Percentiles rank a stretch among this genome's conserved stretches.
Conservation (phyloP, 2,888 invertebrate genomes). For the Carterocephalus palaemon region DNA sequence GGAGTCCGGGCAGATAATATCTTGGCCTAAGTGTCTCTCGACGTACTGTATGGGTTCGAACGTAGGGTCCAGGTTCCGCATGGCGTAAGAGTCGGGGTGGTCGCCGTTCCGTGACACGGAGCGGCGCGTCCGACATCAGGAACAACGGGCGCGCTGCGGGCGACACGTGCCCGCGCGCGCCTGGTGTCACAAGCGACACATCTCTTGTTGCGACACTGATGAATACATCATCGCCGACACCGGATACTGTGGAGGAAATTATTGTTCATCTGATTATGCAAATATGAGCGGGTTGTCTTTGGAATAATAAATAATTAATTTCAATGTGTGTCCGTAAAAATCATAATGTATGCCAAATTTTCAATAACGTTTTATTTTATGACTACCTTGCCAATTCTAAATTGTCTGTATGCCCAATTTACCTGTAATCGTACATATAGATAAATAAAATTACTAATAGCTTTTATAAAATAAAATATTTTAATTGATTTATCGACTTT, state of each 20-base stretch:
- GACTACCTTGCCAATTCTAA: too few species aligned
- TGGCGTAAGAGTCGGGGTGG: constrained; percentile 46
- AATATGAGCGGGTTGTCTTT: too few species aligned
- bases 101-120: constrained; percentile 52
- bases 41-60: constrained; percentile 59
- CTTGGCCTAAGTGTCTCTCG: constrained; percentile 50
- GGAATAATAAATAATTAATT: too few species aligned
- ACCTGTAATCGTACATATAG: too few species aligned
- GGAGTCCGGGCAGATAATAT: constrained; percentile 55
- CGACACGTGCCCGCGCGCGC: constrained; percentile 67
- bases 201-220: constrained; percentile 82
- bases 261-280: neutral
- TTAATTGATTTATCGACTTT: too few species aligned
- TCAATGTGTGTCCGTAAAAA: too few species aligned
- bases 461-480: too few species aligned
- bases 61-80: constrained; percentile 51
- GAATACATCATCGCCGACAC: constrained; percentile 80
- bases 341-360: too few species aligned
- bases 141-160: constrained; percentile 57
- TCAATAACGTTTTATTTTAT: too few species aligned
- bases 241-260: constrained; percentile 64
- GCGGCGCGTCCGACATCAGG: constrained; percentile 69
- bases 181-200: constrained; percentile 84
- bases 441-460: too few species aligned
- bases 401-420: too few species aligned